Evolutionary conservation across 2,888 invertebrate species (phyloP).

Genomic region (Tachina fera): DNA sequence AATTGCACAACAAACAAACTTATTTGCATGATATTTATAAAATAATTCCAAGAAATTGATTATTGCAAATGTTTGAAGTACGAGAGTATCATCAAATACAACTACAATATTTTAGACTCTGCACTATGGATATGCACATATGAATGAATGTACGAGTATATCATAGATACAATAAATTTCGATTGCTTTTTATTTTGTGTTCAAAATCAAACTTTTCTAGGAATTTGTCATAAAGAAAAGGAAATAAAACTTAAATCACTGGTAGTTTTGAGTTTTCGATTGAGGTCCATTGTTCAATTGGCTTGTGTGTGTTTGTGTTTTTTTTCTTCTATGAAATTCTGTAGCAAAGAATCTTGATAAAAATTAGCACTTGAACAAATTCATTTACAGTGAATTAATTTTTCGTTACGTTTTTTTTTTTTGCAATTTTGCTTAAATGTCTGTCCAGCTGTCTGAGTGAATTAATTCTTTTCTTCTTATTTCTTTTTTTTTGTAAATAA

Average conservation of each 20-base stretch:
- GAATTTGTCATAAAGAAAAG: constrained; percentile 46
- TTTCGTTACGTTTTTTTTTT: constrained; percentile 19
- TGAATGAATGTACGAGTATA: too few relatives aligned
- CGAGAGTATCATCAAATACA: not conserved
- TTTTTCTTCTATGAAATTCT: constrained; percentile 12
- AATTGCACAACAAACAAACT: not conserved
- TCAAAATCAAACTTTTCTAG: constrained; percentile 27
- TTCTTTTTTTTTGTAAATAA: constrained; percentile 40
- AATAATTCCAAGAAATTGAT: constrained; percentile 41
- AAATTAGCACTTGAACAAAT: constrained; percentile 46
- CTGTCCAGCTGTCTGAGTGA: constrained; percentile 13
- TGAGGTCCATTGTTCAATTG: constrained; percentile 15
- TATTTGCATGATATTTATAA: not conserved
- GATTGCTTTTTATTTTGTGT: not conserved
- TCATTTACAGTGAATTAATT: constrained; percentile 52
- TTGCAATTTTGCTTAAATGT: constrained; percentile 3
- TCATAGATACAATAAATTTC: constrained; percentile 18
- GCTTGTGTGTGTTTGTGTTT: not conserved
- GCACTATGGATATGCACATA: too few relatives aligned
- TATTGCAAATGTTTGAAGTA: constrained; percentile 31
- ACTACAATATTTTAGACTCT: too few relatives aligned
- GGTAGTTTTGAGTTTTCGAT: not conserved
- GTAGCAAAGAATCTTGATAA: constrained; percentile 33
- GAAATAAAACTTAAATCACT: not conserved
- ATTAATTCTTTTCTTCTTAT: constrained; percentile 34